Base-by-base conservation (phyloP, 2,888 invertebrate genomes). In the Rutpela maculata region DNA sequence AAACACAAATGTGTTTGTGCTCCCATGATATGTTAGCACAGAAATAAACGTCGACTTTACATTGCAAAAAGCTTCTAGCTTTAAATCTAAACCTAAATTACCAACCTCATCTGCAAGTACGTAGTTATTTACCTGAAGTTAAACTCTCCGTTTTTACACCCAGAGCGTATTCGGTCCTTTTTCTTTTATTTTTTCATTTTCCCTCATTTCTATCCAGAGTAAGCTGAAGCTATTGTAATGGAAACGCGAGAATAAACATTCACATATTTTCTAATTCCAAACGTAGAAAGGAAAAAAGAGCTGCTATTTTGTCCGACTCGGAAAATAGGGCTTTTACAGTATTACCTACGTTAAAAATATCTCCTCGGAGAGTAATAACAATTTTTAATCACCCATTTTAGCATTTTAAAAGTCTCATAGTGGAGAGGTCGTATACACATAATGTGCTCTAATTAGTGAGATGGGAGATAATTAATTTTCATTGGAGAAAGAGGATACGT, bases 291-390 rank as follows among this genome's bases (percentile, higher is more conserved):
- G 26, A 26, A 56, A 67, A 67, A 67, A 55, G 19, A 10, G 12
- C 18, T 18, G 35, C 12, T 43, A 38, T 22, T 66, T 19, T 38
- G 67, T n/a, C 43, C 19, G 65, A 55, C 55, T n/a, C 26, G 50
- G 31, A 31, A 55, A 67, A 26, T 19, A 55, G 26, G 67, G 67
- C 50, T 67, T 56, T 56, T 12, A 55, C 56, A 55, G 56, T 56
- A 67, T 67, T 67, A 55, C 31, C 55, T 19, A 55, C 67, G 26
- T 67, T 67, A 67, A 67, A 67, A 56, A 55, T 67, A 17, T 26
- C 67, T 56, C 67, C 67, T 56, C 50, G 50, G 67, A 56, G 67
- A 55, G 67, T 67, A 67, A 67, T 67, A 67, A 56, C 67, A 67
- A 67, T 67, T 67, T 67, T 67, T 67, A 67, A 67, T 67, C 56